Percentiles rank a stretch among this genome's conserved stretches.
Conservation (phyloP, 2,797 vertebrate species). For the Myotis pilosus region DNA sequence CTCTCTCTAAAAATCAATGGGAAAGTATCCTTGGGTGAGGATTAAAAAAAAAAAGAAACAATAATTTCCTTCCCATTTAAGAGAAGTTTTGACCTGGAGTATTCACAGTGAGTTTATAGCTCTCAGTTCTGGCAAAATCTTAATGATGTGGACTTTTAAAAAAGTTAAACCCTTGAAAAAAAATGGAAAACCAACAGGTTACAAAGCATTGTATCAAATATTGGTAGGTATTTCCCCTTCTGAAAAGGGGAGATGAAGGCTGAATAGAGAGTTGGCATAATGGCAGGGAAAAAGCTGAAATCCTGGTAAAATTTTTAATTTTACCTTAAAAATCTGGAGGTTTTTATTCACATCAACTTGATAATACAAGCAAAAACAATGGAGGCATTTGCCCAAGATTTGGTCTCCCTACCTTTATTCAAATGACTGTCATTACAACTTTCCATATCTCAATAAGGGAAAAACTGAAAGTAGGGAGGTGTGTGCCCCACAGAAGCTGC, state of each 20-base stretch:
- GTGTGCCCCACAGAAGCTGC: slow-evolving; percentile 45
- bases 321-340: slow-evolving; percentile 57
- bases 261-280: slow-evolving; percentile 12
- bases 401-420: slow-evolving; percentile 80
- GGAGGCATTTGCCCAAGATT: slow-evolving; percentile 77
- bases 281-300: slow-evolving; percentile 61
- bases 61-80: neutral
- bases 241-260: neutral
- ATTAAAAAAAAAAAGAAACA: neutral
- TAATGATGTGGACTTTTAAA: slow-evolving; percentile 61
- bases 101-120: neutral
- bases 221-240: slow-evolving; percentile 30
- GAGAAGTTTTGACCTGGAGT: neutral
- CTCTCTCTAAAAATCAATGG: no score
- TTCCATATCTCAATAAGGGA: slow-evolving; percentile 80
- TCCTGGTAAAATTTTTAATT: neutral
- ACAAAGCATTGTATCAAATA: neutral
- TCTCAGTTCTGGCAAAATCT: slow-evolving; percentile 65
- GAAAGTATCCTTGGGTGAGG: no score
- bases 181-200: slow-evolving; percentile 66
- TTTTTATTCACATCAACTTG: slow-evolving; percentile 71
- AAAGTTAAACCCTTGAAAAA: slow-evolving; percentile 60
- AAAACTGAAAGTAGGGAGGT: slow-evolving; percentile 80
- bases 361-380: slow-evolving; percentile 64
- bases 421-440: slow-evolving; percentile 80